Evolutionary conservation across 2,888 invertebrate genomes (phyloP), one percentile per base, ranked within the genome.

Genomic region (Lepetodrilus schrolli): DNA sequence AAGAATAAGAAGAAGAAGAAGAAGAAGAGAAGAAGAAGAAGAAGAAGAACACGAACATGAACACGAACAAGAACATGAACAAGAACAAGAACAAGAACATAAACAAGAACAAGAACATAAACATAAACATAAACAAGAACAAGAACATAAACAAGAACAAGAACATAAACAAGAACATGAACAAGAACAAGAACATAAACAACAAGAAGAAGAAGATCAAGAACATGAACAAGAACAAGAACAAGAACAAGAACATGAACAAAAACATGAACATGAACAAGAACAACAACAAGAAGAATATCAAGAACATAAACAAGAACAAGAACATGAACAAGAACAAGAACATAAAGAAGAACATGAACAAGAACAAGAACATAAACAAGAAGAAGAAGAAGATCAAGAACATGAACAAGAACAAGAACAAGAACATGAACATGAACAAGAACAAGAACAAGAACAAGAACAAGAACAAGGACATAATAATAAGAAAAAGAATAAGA

Each of bases 321-420:
- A 70, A 20, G 49, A 70, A 30, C 17, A 70, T n/a, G 70, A 51
- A 26, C 17, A 70, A 10, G 30, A 70, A 49, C 17, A 70, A 10
- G 49, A 51, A 26, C 17, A 70, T 48, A 50, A 70, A 26, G 23
- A 70, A 10, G 49, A 51, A 26, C 17, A 70, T 48, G 49, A 70
- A 49, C 17, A 70, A 21, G 70, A 51, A 70, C 17, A 70, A 21
- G 49, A 70, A 21, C 17, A 70, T 10, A 23, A 51, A 49, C 17
- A 70, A 21, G 49, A 70, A 70, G 49, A 70, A 13, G 50, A 48
- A 49, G 8, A 49, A 65, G 49, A 26, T 21, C 8, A 70, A 21
- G 49, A 26, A 38, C 17, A 65, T 13, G 26, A 38, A 49, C 21
- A 47, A n/a, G 49, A 70, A 30, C n/a, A 49, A n/a, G n/a, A 70